These are phyloP conservation scores for Leptura quadrifasciata DNA, from an alignment of 2,888 invertebrate genomes.

Conservation along the genomic window DNA sequence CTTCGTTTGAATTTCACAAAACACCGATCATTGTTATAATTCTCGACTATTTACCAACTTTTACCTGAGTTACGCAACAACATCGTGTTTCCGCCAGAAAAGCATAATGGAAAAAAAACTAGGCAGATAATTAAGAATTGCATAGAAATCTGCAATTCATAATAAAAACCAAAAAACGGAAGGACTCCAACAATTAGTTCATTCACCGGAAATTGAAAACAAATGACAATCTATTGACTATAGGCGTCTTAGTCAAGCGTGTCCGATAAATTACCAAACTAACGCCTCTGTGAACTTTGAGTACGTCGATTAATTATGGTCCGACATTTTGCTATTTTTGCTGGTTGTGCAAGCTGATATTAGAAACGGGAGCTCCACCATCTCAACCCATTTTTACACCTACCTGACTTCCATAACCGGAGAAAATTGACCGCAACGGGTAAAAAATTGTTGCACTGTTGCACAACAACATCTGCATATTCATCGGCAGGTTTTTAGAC, in stretches of 20 bases:
- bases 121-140: constrained; percentile 46
- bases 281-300: constrained; percentile 61
- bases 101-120: constrained; percentile 19
- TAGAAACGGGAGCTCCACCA: constrained; percentile 13
- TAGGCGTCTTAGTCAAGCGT: constrained; percentile 64
- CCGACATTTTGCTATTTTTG: constrained; percentile 37
- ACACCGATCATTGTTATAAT: constrained; percentile 20
- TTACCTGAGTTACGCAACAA: constrained; percentile 31
- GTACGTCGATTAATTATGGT: constrained; percentile 57
- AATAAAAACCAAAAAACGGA: constrained; percentile 66
- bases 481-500: neutral
- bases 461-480: neutral
- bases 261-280: constrained; percentile 62
- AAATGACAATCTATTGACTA: constrained; percentile 68
- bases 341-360: constrained; percentile 32
- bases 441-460: neutral
- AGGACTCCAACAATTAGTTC: constrained; percentile 69
- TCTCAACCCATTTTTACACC: constrained; percentile 4
- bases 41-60: constrained; percentile 13
- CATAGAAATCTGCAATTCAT: constrained; percentile 57
- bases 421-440: neutral
- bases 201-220: constrained; percentile 71
- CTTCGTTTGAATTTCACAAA: constrained; percentile 30
- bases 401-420: constrained; percentile 2
- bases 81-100: constrained; percentile 16